Conservation (phyloP, 2,797 vertebrate genomes). For the Xenopus petersii region DNA sequence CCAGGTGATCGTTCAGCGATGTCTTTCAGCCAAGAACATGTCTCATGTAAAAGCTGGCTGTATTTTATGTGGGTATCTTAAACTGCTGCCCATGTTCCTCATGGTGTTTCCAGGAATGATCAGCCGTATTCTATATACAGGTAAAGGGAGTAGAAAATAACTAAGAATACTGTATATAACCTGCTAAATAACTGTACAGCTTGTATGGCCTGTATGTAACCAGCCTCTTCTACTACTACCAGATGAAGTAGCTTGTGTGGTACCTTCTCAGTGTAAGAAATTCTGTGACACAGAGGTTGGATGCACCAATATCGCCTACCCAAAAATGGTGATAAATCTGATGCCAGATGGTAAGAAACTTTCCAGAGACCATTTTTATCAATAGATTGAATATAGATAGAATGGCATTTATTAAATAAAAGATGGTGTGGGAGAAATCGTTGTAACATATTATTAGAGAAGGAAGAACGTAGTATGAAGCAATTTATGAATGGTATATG, state of each 20-base stretch:
- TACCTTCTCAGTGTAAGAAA: constrained; percentile 67
- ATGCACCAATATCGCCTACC: constrained; percentile 90
- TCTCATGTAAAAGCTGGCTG: constrained; percentile 92
- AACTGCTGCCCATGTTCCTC: constrained; percentile 89
- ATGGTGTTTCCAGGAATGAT: constrained; percentile 97
- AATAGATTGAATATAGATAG: no score
- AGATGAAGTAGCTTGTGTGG: constrained; percentile 85
- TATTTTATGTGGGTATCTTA: constrained; percentile 88
- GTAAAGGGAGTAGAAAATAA: constrained; percentile 56
- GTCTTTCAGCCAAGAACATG: constrained; percentile 88
- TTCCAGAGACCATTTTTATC: background rate
- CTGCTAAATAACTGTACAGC: background rate
- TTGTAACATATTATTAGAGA: no score
- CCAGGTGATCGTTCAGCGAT: constrained; percentile 93
- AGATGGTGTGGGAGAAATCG: no score
- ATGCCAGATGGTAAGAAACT: constrained; percentile 86
- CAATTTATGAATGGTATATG: no score
- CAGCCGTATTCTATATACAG: constrained; percentile 86
- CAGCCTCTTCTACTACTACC: constrained; percentile 35
- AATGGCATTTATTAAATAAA: no score
- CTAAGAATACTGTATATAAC: background rate
- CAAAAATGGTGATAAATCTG: constrained; percentile 86
- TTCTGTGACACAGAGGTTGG: constrained; percentile 79
- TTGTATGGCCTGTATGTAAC: background rate
- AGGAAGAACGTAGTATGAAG: no score